These are phyloP conservation scores for Muntiacus reevesi DNA, from an alignment of 2,113 vertebrate genomes.

Conservation along the genomic window DNA sequence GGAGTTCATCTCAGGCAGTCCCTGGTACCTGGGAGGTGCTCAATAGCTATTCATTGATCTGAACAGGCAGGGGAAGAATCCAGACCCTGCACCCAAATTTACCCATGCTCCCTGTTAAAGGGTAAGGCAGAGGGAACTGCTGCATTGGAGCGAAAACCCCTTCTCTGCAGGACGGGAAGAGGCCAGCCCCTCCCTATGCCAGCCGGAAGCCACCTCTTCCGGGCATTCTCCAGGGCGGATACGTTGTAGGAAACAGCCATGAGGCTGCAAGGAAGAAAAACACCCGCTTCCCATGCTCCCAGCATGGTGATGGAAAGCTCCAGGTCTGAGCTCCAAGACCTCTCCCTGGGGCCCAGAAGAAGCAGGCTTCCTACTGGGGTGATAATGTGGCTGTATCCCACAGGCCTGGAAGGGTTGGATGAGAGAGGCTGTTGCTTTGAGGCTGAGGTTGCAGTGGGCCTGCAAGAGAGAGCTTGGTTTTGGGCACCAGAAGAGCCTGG, in stretches of 20 bases:
- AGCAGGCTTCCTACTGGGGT: neutral
- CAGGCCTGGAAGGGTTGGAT: neutral
- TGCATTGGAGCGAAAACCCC: neutral
- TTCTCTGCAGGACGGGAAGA: slow-evolving; percentile 19
- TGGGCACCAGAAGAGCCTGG: neutral
- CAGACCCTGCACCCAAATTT: neutral
- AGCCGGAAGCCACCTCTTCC: slow-evolving; percentile 65
- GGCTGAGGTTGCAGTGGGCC: neutral
- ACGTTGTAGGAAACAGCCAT: slow-evolving; percentile 46
- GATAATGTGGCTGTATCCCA: neutral
- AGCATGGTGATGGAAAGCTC: neutral
- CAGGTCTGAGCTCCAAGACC: neutral
- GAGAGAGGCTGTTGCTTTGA: neutral
- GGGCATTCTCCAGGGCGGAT: slow-evolving; percentile 68
- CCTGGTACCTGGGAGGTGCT: neutral
- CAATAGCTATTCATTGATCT: neutral
- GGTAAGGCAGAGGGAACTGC: neutral
- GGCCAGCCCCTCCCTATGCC: neutral
- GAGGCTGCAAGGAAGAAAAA: slow-evolving; percentile 59
- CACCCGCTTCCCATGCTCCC: slow-evolving; percentile 58
- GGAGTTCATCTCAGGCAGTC: neutral
- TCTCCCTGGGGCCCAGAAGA: neutral
- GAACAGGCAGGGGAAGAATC: neutral
- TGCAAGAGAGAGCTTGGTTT: neutral
- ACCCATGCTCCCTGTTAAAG: neutral